Evolutionary conservation across 2,113 vertebrate genomes (phyloP), one percentile per base, ranked within the genome.

Genomic region (Halichoerus grypus): DNA sequence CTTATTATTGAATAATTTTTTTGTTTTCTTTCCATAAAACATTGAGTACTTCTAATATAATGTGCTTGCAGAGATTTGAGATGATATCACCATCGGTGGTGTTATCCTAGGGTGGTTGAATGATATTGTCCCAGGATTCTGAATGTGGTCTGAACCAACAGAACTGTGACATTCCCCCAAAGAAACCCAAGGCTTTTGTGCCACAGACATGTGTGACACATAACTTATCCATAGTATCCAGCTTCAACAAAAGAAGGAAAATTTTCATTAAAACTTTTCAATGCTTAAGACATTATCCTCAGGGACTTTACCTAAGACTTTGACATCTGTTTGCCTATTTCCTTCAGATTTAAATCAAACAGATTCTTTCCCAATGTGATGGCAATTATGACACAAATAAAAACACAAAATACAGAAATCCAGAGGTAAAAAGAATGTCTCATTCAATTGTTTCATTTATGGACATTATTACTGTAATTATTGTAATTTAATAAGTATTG

Each of bases 1-100:
- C 55, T 82, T 97, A 53, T 80, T 95, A 16, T 8, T 94, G 14
- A 93, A 55, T 86, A 31, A 31, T 10, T 77, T n/a, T 31, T 31
- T 76, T 74, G 3, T 84, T 95, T 82, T 95, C 22, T 92, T 94
- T 81, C 59, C 71, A 88, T 61, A 71, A 94, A 97, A 74, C 28
- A 80, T 91, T 77, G 33, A 92, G n/a, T 26, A 28, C 31, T 81
- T 36, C 46, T 74, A 71, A 85, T 39, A 42, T 11, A 87, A 83
- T 15, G 31, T 36, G 9, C 46, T 63, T 91, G 7, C 51, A 86
- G 16, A 97, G 19, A 82, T 36, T 10, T 61, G 26, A 96, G n/a
- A 12, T 77, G 18, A 49, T 91, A 3, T 39, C 12, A 39, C 7
- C 19, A 4, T 67, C 9, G 67, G 5, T 26, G 7, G 28, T 61